Percentiles rank a stretch among this genome's conserved stretches.
These are phyloP conservation scores for Philhelius pedissequus DNA, from an alignment of 2,888 invertebrate species.

Conservation along the genomic window DNA sequence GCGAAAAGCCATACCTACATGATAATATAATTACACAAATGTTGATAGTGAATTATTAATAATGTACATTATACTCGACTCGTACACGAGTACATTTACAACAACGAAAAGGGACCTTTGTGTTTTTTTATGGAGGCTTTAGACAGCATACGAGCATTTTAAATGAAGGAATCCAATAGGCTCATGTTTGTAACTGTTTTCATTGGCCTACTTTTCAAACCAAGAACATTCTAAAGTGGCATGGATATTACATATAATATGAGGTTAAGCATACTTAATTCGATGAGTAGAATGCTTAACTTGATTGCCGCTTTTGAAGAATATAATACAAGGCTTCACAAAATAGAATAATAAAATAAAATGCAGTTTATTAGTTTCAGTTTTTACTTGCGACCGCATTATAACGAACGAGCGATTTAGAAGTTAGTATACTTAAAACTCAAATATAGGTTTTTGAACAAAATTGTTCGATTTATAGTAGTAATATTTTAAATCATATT, in stretches of 20 bases:
- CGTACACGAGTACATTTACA: neutral
- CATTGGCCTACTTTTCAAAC: conserved; percentile 31
- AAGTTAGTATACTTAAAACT: too few relatives aligned
- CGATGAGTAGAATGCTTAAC: neutral
- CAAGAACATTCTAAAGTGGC: neutral
- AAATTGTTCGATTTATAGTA: too few relatives aligned
- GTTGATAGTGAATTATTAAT: neutral
- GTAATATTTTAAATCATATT: too few relatives aligned
- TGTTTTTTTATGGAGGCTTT: neutral
- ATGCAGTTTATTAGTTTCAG: too few relatives aligned
- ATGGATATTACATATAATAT: neutral
- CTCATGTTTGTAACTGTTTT: neutral
- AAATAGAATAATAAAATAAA: neutral
- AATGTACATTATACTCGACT: neutral
- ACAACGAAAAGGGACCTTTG: neutral
- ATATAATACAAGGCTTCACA: neutral
- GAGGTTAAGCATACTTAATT: neutral
- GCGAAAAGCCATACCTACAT: neutral
- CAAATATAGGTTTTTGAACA: too few relatives aligned
- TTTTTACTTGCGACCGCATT: too few relatives aligned
- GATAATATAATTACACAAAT: neutral
- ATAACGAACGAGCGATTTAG: too few relatives aligned
- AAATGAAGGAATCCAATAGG: neutral
- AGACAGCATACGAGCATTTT: neutral
- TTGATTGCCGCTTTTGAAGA: neutral